phyloP scores from a whole-genome alignment of 2,888 invertebrate species.

The Chymomyza amoena region DNA sequence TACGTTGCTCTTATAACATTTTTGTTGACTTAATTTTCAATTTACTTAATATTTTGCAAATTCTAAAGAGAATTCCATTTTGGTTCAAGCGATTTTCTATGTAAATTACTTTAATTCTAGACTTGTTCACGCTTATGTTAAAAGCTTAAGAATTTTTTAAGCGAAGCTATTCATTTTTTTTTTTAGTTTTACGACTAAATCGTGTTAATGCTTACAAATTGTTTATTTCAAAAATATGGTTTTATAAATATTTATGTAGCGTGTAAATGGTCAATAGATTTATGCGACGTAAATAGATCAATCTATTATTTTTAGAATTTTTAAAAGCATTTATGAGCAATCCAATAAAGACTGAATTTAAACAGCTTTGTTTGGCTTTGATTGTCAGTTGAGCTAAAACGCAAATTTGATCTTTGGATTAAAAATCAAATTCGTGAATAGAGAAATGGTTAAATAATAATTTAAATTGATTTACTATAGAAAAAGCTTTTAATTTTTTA shows the following conservation, averaged over 20 bases:
- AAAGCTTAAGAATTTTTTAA: neutral
- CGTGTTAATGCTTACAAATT: slow-evolving; percentile 46
- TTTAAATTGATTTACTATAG: no score
- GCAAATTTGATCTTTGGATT: no score
- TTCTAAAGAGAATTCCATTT: no score
- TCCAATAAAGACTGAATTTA: neutral
- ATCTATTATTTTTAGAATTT: neutral
- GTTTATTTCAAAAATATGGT: neutral
- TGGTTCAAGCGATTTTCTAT: no score
- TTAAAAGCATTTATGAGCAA: neutral
- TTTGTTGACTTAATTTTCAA: no score
- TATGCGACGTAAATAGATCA: neutral
- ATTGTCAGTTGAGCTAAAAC: no score
- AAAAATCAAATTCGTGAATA: no score
- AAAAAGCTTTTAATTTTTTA: no score
- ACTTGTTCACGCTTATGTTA: neutral
- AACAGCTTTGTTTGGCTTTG: neutral
- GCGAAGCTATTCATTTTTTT: neutral
- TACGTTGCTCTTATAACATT: no score
- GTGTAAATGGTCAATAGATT: neutral
- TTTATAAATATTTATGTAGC: slow-evolving; percentile 35
- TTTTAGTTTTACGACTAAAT: slow-evolving; percentile 39
- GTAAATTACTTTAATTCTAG: neutral
- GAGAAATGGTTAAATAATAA: no score
- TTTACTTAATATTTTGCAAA: no score